Conservation (phyloP, 2,113 vertebrate species). For the Syngnathus typhle region DNA sequence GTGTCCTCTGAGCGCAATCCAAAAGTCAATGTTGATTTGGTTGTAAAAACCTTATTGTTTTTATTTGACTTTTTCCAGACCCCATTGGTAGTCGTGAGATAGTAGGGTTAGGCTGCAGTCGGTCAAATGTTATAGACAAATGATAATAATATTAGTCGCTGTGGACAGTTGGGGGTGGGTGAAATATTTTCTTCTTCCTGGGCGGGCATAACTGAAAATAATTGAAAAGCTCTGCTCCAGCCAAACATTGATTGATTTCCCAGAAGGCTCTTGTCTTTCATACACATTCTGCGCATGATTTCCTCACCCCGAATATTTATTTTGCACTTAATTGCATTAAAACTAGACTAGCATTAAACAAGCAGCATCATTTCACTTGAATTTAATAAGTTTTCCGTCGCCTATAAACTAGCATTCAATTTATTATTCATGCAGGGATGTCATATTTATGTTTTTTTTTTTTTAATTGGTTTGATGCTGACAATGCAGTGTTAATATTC, state of each 20-base stretch:
- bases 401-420: background rate
- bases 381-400: background rate
- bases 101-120: background rate
- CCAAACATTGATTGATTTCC: slow-evolving; percentile 3
- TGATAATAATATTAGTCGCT: no score
- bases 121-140: no score
- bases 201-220: no score
- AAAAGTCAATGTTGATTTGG: background rate
- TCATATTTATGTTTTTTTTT: background rate
- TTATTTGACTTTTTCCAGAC: background rate
- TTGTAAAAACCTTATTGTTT: background rate
- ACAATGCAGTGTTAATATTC: slow-evolving; percentile 15
- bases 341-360: background rate
- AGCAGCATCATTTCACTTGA: background rate
- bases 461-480: background rate
- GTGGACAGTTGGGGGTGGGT: no score
- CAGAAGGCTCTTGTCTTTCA: background rate
- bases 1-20: slow-evolving; percentile 13
- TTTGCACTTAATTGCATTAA: background rate
- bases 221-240: background rate
- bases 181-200: no score
- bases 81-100: background rate
- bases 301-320: background rate
- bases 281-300: background rate
- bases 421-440: background rate